These are phyloP conservation scores for Hoplostethus mediterraneus DNA, from an alignment of 2,797 vertebrate species.

Conservation along the genomic window DNA sequence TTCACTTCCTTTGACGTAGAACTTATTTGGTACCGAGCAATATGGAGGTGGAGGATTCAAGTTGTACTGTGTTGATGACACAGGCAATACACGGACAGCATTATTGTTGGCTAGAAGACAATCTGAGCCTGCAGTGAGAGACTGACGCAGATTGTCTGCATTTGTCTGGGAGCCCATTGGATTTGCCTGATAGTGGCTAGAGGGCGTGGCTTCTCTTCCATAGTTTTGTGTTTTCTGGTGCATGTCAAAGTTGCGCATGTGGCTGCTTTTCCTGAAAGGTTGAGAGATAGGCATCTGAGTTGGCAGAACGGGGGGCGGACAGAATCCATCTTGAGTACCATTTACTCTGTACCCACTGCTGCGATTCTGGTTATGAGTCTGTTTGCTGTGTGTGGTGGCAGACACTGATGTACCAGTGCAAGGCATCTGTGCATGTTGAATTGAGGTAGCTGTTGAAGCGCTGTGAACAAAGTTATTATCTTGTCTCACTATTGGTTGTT, in stretches of 20 bases:
- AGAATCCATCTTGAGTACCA: not conserved
- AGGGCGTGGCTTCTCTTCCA: not conserved
- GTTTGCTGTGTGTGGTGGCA: not conserved
- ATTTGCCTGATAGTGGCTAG: not conserved
- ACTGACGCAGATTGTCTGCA: accelerated
- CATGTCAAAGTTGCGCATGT: not conserved
- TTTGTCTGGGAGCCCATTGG: not conserved
- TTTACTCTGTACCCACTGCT: slow-evolving; percentile 9
- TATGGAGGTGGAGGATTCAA: not conserved
- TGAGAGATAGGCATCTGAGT: not conserved
- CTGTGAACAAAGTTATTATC: not conserved
- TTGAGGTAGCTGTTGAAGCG: not conserved
- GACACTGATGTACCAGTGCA: not conserved
- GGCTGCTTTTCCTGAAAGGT: not conserved
- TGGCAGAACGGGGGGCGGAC: not conserved
- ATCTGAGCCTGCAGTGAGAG: not conserved
- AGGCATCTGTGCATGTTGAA: not conserved
- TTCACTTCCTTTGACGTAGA: not conserved
- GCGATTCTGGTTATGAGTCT: slow-evolving; percentile 5
- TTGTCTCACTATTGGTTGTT: not conserved
- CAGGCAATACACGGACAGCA: not conserved
- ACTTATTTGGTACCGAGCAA: not conserved
- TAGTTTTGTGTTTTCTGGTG: slow-evolving; percentile 7
- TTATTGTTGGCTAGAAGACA: not conserved
- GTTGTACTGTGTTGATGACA: not conserved